phyloP scores from a whole-genome alignment of 2,888 invertebrate genomes.

The Tubulanus polymorphus region DNA sequence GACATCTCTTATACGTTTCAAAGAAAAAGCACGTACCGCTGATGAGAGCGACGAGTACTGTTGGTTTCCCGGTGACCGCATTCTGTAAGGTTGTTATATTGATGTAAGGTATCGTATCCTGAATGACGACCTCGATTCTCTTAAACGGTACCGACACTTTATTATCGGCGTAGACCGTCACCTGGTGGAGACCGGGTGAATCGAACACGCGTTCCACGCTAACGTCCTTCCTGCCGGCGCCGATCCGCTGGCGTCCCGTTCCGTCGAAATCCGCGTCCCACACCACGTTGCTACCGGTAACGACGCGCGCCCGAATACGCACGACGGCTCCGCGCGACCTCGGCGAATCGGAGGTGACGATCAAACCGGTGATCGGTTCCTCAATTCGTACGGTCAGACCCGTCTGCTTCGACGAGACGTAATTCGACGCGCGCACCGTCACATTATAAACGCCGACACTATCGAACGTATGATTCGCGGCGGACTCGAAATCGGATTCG shows the following conservation, averaged over 20 bases:
- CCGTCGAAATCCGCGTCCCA: constrained; percentile 25
- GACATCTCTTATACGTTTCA: too few species aligned
- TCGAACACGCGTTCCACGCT: constrained; percentile 14
- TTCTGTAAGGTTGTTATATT: too few species aligned
- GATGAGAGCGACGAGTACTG: too few species aligned
- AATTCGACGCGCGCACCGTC: constrained; percentile 30
- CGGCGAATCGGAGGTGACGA: constrained; percentile 10
- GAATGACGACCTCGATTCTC: constrained; percentile 24
- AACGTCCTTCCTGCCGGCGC: neutral
- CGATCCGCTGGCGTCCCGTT: constrained; percentile 5
- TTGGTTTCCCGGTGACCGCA: too few species aligned
- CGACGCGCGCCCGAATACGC: neutral
- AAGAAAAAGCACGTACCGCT: too few species aligned
- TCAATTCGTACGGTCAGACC: constrained; percentile 18
- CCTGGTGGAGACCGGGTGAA: constrained; percentile 23
- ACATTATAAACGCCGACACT: constrained; percentile 28
- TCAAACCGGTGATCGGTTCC: constrained; percentile 17
- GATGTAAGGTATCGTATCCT: too few species aligned
- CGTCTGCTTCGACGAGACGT: constrained; percentile 20
- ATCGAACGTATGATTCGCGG: constrained; percentile 18
- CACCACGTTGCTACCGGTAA: constrained; percentile 11
- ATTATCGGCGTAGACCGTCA: constrained; percentile 32
- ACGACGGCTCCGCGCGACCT: constrained; percentile 8
- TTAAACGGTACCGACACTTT: constrained; percentile 25
- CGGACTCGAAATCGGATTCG: constrained; percentile 13